These are phyloP conservation scores for Drosophila demipolita DNA, from an alignment of 2,888 invertebrate genomes.

Conservation along the genomic window DNA sequence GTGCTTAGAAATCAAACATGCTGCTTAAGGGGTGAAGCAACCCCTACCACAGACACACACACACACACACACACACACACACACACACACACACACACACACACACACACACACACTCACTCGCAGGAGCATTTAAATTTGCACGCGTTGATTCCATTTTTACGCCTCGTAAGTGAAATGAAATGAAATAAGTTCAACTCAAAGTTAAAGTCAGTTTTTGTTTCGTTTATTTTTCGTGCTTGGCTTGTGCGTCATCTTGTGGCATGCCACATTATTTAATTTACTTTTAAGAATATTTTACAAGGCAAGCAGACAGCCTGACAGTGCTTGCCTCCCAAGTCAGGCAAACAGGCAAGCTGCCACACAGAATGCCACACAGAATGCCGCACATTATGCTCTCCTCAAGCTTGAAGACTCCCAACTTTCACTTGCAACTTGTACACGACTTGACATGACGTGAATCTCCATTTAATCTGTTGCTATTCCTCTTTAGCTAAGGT, in stretches of 20 bases:
- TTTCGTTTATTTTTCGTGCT: background rate
- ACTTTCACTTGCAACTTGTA: constrained; percentile 9
- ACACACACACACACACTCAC: constrained; percentile 11
- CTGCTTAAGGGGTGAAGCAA: constrained; percentile 59
- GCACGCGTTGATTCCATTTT: constrained; percentile 72
- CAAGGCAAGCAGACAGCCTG: constrained; percentile 46
- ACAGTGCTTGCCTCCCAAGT: constrained; percentile 26
- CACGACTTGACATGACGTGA: background rate
- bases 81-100: constrained; percentile 23
- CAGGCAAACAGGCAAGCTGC: constrained; percentile 13
- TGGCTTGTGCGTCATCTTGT: constrained; percentile 57
- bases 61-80: constrained; percentile 30
- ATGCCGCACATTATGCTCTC: constrained; percentile 24
- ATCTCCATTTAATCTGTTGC: background rate
- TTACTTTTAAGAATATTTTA: constrained; percentile 74
- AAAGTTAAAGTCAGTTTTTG: constrained; percentile 14
- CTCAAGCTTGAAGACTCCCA: constrained; percentile 1
- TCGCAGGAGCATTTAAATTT: constrained; percentile 33
- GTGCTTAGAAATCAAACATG: constrained; percentile 72
- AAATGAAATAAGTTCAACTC: constrained; percentile 61
- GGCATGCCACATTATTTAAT: constrained; percentile 81
- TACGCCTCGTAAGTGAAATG: constrained; percentile 78
- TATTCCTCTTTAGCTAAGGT: background rate
- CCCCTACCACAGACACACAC: background rate
- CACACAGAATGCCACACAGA: constrained; percentile 12